Percentiles rank a stretch among this genome's conserved stretches.
These are phyloP conservation scores for Machaerirhynchus nigripectus DNA, from an alignment of 2,113 vertebrate species.

Conservation along the genomic window DNA sequence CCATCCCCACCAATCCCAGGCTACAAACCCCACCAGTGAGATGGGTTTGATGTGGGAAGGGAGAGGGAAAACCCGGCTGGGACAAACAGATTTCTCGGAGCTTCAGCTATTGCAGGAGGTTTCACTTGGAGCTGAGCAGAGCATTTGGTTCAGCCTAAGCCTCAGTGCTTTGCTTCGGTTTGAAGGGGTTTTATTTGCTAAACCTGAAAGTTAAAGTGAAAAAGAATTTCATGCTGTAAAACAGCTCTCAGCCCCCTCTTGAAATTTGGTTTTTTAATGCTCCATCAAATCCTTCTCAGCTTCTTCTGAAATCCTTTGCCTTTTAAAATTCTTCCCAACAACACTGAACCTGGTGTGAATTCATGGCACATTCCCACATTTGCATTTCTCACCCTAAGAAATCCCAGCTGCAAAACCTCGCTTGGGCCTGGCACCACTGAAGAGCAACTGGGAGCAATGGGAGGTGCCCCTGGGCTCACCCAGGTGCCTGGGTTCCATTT, in stretches of 20 bases:
- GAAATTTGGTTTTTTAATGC: constrained; percentile 28
- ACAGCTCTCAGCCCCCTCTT: not conserved
- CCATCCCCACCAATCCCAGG: not conserved
- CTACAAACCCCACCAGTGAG: not conserved
- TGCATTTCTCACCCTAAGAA: constrained; percentile 23
- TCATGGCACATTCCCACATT: not conserved
- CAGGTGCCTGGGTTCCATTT: not conserved
- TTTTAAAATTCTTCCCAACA: not conserved
- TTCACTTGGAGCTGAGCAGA: not conserved
- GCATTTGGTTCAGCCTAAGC: not conserved
- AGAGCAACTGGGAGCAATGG: not conserved
- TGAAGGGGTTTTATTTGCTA: constrained; percentile 1
- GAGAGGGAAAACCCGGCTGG: not conserved
- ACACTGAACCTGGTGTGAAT: not conserved
- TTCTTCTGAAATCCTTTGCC: constrained; percentile 10
- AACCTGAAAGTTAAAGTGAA: constrained; percentile 22
- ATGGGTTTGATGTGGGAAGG: not conserved
- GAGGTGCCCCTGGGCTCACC: not conserved
- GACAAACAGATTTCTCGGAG: not conserved
- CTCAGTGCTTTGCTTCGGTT: not conserved
- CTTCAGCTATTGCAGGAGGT: not conserved
- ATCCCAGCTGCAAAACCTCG: not conserved
- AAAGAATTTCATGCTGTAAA: not conserved
- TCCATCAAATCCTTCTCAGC: constrained; percentile 17
- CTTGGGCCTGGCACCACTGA: not conserved